phyloP scores from a whole-genome alignment of 2,113 vertebrate genomes.

The Lonchura striata region DNA sequence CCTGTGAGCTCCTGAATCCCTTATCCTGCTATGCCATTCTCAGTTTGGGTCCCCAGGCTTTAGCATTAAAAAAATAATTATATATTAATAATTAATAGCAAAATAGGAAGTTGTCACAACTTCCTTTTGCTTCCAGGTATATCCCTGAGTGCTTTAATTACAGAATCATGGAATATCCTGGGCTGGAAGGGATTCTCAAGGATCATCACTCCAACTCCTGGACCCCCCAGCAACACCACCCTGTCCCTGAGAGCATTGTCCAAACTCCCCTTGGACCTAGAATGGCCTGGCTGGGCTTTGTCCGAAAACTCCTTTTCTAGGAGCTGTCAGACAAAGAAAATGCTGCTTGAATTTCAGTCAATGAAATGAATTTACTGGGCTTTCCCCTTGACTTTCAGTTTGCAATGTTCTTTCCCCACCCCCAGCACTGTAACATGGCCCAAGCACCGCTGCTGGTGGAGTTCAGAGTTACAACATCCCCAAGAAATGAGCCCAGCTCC shows the following conservation, averaged over 20 bases:
- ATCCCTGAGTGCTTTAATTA: background rate
- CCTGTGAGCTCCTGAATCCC: background rate
- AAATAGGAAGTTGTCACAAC: background rate
- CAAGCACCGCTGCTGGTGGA: background rate
- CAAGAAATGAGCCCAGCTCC: background rate
- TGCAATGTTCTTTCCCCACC: background rate
- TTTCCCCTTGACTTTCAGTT: constrained; percentile 48
- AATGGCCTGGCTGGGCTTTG: background rate
- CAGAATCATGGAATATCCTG: background rate
- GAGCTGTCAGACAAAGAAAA: background rate
- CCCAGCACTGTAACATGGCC: background rate
- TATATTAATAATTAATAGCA: background rate
- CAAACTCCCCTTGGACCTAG: background rate
- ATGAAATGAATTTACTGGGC: background rate
- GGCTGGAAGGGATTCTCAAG: background rate
- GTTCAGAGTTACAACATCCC: background rate
- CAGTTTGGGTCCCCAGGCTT: background rate
- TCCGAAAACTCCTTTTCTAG: background rate
- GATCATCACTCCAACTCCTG: background rate
- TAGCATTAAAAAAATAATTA: background rate
- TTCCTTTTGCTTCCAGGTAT: background rate
- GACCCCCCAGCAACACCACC: background rate
- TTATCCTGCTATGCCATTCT: background rate
- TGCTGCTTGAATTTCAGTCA: background rate
- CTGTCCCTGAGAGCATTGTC: background rate